These are phyloP conservation scores for Gastracanthus pulcherrimus DNA, from an alignment of 2,888 invertebrate species.

Conservation along the genomic window DNA sequence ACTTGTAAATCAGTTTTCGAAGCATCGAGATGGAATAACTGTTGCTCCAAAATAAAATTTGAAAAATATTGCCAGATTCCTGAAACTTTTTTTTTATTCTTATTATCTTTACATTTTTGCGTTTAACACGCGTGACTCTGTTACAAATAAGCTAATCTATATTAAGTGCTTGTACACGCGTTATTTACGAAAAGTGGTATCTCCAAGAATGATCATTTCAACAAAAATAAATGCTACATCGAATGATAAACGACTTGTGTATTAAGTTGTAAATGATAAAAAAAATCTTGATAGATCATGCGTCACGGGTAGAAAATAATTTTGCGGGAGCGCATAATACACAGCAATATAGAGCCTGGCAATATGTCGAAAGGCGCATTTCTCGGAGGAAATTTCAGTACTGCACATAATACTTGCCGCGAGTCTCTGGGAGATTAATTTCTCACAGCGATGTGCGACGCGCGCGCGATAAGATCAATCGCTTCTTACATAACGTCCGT, in stretches of 20 bases:
- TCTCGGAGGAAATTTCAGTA: slow-evolving; percentile 2
- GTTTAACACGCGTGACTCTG: neutral
- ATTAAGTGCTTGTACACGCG: neutral
- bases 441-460: slow-evolving; percentile 25
- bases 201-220: neutral
- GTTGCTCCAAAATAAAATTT: too few species aligned
- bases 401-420: too few species aligned
- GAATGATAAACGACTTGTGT: neutral
- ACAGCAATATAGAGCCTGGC: neutral
- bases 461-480: slow-evolving; percentile 43
- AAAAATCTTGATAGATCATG: neutral
- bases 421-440: slow-evolving; percentile 32
- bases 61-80: too few species aligned
- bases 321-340: neutral
- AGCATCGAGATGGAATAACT: too few species aligned
- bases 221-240: neutral
- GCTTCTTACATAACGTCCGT: slow-evolving; percentile 30
- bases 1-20: too few species aligned
- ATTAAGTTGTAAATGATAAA: neutral
- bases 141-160: neutral
- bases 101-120: neutral
- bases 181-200: neutral
- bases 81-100: neutral
- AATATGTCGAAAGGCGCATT: neutral
- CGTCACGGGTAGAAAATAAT: neutral